These are phyloP conservation scores for Aquatica leii DNA, from an alignment of 2,888 invertebrate species.

Conservation along the genomic window DNA sequence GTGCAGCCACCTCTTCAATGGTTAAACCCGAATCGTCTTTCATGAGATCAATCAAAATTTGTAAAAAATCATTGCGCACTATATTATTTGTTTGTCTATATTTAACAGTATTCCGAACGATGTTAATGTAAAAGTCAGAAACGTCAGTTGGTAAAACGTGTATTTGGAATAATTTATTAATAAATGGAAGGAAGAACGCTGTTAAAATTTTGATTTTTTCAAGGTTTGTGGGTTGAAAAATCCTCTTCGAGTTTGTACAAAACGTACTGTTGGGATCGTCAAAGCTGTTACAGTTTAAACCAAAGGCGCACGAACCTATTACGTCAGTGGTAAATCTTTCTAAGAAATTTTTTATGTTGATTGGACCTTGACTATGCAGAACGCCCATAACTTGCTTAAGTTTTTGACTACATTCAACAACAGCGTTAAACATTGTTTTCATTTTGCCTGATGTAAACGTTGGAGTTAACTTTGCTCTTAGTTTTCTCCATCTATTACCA, in stretches of 20 bases:
- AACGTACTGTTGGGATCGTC: constrained; percentile 65
- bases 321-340: constrained; percentile 67
- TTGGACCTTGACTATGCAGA: background rate
- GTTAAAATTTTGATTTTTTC: background rate
- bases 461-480: constrained; percentile 68
- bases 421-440: too few relatives aligned
- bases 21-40: too few relatives aligned
- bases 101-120: background rate
- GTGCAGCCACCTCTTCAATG: constrained; percentile 42
- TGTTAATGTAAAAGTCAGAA: background rate
- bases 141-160: background rate
- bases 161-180: too few relatives aligned
- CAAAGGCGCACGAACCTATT: constrained; percentile 67
- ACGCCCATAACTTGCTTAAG: too few relatives aligned
- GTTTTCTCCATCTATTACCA: constrained; percentile 67
- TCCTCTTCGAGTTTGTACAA: constrained; percentile 13
- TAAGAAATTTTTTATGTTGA: constrained; percentile 58
- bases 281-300: constrained; percentile 65
- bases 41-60: too few relatives aligned
- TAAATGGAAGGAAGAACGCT: too few relatives aligned
- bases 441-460: too few relatives aligned
- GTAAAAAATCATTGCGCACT: constrained; percentile 4
- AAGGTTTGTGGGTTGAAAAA: background rate
- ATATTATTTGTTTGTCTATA: constrained; percentile 13
- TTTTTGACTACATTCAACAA: too few relatives aligned